A percentile compares a stretch with the other conserved stretches of the same genome.
Conservation (phyloP, 2,113 vertebrate genomes). For the Pachypanchax playfairii region DNA sequence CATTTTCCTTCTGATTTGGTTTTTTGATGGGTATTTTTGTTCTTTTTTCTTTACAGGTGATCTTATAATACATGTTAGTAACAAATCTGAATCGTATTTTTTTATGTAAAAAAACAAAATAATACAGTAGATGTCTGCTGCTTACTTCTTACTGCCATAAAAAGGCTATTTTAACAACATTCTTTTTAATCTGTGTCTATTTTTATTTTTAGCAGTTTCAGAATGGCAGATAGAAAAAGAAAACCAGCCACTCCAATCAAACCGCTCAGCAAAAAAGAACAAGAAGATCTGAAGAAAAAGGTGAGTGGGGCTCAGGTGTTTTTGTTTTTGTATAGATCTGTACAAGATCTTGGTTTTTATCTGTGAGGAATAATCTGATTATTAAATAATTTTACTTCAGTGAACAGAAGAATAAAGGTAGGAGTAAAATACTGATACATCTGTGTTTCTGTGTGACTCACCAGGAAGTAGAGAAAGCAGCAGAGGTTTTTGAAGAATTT, state of each 20-base stretch:
- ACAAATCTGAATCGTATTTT: background rate
- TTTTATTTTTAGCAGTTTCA: constrained; percentile 59
- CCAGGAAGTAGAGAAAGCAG: constrained; percentile 84
- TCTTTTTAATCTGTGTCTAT: background rate
- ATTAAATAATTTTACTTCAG: too few species aligned
- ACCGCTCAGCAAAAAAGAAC: constrained; percentile 78
- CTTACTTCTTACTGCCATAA: background rate
- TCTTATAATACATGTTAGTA: background rate
- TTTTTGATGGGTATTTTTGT: too few species aligned
- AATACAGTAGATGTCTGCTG: background rate
- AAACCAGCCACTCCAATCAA: constrained; percentile 72
- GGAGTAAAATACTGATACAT: background rate
- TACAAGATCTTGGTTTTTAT: too few species aligned
- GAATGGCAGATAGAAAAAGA: constrained; percentile 83
- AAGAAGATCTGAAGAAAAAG: constrained; percentile 82
- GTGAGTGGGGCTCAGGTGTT: constrained; percentile 37
- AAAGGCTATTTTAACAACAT: background rate
- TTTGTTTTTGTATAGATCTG: background rate
- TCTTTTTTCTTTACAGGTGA: background rate
- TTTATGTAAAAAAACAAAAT: background rate
- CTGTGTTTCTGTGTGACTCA: background rate
- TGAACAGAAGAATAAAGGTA: background rate
- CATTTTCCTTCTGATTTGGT: background rate
- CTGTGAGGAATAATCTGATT: too few species aligned
- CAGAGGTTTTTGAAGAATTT: constrained; percentile 85